Percentiles rank a stretch among this genome's conserved stretches.
Evolutionary conservation across 2,888 invertebrate species (phyloP).

Genomic region (Volucella bombylans): DNA sequence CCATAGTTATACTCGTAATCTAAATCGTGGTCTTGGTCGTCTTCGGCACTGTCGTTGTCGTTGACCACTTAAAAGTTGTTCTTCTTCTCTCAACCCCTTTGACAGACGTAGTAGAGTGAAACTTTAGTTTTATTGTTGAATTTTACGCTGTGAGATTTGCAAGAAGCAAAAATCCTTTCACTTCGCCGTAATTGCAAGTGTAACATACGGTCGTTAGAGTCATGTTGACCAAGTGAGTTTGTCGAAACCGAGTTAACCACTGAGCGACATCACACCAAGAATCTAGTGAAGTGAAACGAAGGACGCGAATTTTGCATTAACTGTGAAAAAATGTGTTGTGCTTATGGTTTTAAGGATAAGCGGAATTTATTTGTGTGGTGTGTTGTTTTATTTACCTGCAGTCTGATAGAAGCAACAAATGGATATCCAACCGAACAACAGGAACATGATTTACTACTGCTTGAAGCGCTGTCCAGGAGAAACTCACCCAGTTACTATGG

Average conservation of each 20-base stretch:
- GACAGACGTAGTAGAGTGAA: conserved; percentile 63
- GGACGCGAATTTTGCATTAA: neutral
- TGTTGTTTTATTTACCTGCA: conserved; percentile 39
- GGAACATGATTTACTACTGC: conserved; percentile 88
- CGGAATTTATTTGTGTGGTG: conserved; percentile 47
- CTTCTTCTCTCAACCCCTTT: conserved; percentile 14
- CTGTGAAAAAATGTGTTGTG: conserved; percentile 45
- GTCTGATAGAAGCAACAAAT: conserved; percentile 53
- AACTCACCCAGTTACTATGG: conserved; percentile 83
- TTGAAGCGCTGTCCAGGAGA: conserved; percentile 88
- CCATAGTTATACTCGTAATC: conserved; percentile 7
- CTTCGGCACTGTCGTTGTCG: conserved; percentile 17
- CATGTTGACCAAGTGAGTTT: conserved; percentile 61
- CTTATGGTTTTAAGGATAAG: conserved; percentile 49
- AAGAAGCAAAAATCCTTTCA: conserved; percentile 66
- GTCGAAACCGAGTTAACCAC: conserved; percentile 16
- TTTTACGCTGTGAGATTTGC: conserved; percentile 24
- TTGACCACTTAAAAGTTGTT: conserved; percentile 43
- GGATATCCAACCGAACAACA: conserved; percentile 84
- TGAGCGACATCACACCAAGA: conserved; percentile 45
- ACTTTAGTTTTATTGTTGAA: conserved; percentile 53
- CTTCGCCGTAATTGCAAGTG: conserved; percentile 54
- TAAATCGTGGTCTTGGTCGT: neutral
- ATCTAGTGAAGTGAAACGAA: neutral
- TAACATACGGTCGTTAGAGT: conserved; percentile 45